phyloP scores from a whole-genome alignment of 2,113 vertebrate genomes.

The Colius striatus region DNA sequence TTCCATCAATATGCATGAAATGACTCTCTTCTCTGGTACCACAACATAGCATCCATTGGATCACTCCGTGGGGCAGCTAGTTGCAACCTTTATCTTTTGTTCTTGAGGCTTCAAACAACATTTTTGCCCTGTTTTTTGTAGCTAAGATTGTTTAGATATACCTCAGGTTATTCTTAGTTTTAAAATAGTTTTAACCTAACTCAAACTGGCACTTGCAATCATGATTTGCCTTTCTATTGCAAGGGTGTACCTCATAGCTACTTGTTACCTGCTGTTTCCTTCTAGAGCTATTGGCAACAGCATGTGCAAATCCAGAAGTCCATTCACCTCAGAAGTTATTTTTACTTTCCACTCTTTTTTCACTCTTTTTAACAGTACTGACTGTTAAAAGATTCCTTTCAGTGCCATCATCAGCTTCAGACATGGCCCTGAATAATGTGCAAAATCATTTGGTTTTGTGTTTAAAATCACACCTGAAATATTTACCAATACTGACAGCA shows the following conservation, averaged over 20 bases:
- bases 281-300: neutral
- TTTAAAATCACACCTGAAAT: neutral
- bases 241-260: neutral
- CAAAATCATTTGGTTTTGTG: neutral
- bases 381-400: neutral
- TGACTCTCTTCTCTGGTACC: neutral
- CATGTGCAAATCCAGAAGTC: neutral
- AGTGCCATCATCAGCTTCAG: neutral
- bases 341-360: neutral
- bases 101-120: neutral
- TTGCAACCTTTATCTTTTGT: neutral
- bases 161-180: neutral
- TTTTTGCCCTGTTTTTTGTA: neutral
- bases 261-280: neutral
- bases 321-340: neutral
- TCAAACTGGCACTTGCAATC: neutral
- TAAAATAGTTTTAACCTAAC: neutral
- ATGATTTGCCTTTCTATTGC: fast-evolving
- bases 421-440: neutral
- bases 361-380: neutral
- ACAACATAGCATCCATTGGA: neutral
- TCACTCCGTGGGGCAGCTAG: fast-evolving
- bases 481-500: neutral
- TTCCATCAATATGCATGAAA: neutral
- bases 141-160: neutral